Base-by-base conservation (phyloP, 2,797 vertebrate species). In the Sebastes oblongus region DNA sequence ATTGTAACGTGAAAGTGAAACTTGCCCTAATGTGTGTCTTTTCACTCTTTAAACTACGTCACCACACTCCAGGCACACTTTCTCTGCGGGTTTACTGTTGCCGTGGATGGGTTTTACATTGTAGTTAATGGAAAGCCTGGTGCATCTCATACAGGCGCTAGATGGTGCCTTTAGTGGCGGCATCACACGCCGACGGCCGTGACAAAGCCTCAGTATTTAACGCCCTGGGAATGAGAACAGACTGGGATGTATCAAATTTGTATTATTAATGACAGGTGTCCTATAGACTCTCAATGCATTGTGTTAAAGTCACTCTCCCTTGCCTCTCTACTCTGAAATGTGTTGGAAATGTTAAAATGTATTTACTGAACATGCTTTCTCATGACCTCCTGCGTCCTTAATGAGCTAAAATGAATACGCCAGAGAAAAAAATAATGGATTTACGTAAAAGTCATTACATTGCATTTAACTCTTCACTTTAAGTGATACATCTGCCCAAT, bases 261-360 rank as follows among this genome's bases (percentile, higher is more conserved):
- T 39, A 0, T 39, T 36, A 24, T 25, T 25, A 62, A 11, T 69
- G 20, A 71, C 7, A 1, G 6, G 29, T 61, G 29, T 61, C 16
- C 29, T 39, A 39, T 61, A 20, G 25, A 30, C 0, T 34, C 68
- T 52, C 1, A 55, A 8, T 36, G 27, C 30, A 62, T 42, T 2
- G 36, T 29, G 39, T 59, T 1, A 58, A 50, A 18, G 36, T 52
- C 24, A 10, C 4, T 8, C 11, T 30, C 12, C 6, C 36, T 10
- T 27, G 25, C 5, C 7, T 59, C 14, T 36, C n/a, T 58, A 7
- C 8, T 58, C 3, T 69, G 4, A 27, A 36, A 46, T 36, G 24
- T 14, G 1, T 58, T 30, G 32, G 58, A 75, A 76, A 82, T 72
- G 14, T 60, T 32, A 65, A 66, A 80, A 77, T 52, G 22, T 77